Percentiles rank a stretch among this genome's conserved stretches.
phyloP scores from a whole-genome alignment of 2,888 invertebrate species.

The Patella pellucida region DNA sequence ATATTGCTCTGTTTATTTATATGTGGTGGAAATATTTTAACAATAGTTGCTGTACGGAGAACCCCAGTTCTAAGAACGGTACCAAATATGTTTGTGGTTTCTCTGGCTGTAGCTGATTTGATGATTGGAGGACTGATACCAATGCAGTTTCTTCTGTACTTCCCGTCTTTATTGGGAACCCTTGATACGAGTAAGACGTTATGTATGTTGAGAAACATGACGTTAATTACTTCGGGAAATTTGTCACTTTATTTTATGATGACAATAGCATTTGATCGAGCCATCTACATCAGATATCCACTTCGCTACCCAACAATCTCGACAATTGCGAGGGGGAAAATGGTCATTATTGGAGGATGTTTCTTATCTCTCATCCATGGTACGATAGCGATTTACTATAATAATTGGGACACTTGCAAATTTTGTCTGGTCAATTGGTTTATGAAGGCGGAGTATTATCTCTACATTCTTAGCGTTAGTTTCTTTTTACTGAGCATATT shows the following conservation, averaged over 20 bases:
- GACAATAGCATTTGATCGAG: slow-evolving; percentile 29
- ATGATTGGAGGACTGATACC: slow-evolving; percentile 21
- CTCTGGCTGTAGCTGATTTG: slow-evolving; percentile 17
- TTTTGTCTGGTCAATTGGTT: not conserved
- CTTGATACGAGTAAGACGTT: slow-evolving; percentile 18
- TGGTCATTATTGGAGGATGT: slow-evolving; percentile 1
- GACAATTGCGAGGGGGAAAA: not conserved
- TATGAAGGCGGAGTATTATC: slow-evolving; percentile 1
- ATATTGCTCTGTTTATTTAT: slow-evolving; percentile 4
- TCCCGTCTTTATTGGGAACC: not conserved
- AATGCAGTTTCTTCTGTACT: slow-evolving; percentile 14
- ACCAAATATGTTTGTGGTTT: slow-evolving; percentile 20
- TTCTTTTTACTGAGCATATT: not conserved
- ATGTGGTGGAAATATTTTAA: slow-evolving; percentile 20
- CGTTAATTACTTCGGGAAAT: slow-evolving; percentile 18
- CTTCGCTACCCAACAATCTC: not conserved
- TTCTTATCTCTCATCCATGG: not conserved
- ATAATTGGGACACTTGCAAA: slow-evolving; percentile 3
- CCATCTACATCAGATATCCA: not conserved
- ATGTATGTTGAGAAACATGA: slow-evolving; percentile 24
- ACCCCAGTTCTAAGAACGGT: slow-evolving; percentile 9
- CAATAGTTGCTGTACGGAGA: slow-evolving; percentile 7
- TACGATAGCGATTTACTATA: slow-evolving; percentile 5
- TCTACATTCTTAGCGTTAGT: not conserved
- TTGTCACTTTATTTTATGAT: slow-evolving; percentile 23